These are phyloP conservation scores for Aspidapion aeneum DNA, from an alignment of 2,888 invertebrate species.

Conservation along the genomic window DNA sequence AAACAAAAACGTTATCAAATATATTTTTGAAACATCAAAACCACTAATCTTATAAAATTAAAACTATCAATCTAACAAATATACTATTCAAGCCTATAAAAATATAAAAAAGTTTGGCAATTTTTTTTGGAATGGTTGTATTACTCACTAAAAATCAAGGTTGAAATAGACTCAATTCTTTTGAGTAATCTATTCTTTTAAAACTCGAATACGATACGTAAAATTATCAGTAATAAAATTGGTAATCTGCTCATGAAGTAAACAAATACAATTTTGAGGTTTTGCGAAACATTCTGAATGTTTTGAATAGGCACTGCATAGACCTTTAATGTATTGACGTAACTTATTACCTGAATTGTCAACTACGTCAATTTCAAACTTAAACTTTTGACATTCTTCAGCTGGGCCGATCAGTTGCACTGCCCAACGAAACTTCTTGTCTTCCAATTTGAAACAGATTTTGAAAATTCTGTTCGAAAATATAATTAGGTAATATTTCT, in stretches of 20 bases:
- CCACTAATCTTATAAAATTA: too few species aligned
- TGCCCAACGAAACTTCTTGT: slow-evolving; percentile 33
- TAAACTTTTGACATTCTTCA: slow-evolving; percentile 30
- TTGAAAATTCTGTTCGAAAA: slow-evolving; percentile 34
- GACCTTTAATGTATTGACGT: slow-evolving; percentile 28
- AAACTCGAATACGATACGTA: slow-evolving; percentile 23
- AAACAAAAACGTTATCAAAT: too few species aligned
- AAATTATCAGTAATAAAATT: slow-evolving; percentile 20
- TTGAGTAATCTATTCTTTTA: slow-evolving; percentile 25
- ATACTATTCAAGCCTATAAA: too few species aligned
- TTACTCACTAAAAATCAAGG: too few species aligned
- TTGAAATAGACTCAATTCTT: too few species aligned
- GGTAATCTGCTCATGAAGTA: slow-evolving; percentile 25
- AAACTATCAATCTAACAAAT: too few species aligned
- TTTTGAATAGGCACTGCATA: slow-evolving; percentile 21
- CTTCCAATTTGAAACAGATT: slow-evolving; percentile 31
- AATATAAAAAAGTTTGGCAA: too few species aligned
- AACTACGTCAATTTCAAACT: slow-evolving; percentile 40
- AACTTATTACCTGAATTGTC: slow-evolving; percentile 32
- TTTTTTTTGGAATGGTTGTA: too few species aligned
- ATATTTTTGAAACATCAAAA: too few species aligned
- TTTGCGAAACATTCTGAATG: slow-evolving; percentile 21
- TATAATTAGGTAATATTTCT: slow-evolving; percentile 29
- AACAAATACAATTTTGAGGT: slow-evolving; percentile 16
- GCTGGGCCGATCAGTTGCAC: slow-evolving; percentile 36